Conservation (phyloP, 2,888 invertebrate species). For the Artemia sp. region DNA sequence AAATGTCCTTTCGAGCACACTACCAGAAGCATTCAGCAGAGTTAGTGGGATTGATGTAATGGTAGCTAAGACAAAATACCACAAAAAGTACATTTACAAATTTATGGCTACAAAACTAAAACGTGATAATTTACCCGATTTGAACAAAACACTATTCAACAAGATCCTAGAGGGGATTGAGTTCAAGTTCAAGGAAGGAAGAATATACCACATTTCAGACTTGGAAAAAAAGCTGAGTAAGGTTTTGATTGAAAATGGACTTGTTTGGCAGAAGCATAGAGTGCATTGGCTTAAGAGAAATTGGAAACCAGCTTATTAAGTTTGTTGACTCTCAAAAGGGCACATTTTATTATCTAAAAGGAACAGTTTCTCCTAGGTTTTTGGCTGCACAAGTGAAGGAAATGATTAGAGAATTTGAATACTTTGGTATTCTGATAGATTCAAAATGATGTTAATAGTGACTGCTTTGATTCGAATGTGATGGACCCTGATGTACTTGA, state of each 20-base stretch:
- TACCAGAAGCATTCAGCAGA: background rate
- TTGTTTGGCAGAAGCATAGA: background rate
- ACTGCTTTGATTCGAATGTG: background rate
- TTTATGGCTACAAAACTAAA: background rate
- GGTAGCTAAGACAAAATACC: background rate
- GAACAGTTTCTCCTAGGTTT: too few relatives aligned
- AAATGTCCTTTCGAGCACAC: background rate
- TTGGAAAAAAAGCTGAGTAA: too few relatives aligned
- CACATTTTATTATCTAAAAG: background rate
- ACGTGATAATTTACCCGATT: background rate
- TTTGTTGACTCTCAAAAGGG: background rate
- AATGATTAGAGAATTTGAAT: background rate
- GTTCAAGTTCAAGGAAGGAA: background rate
- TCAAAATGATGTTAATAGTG: background rate
- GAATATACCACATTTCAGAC: too few relatives aligned
- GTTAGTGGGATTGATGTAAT: slow-evolving; percentile 1
- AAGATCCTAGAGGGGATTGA: background rate
- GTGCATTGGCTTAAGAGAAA: background rate
- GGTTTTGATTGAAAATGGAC: too few relatives aligned
- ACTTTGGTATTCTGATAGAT: background rate
- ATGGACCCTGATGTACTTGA: background rate
- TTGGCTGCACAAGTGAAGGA: background rate
- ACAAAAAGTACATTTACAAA: background rate
- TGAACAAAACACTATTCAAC: background rate
- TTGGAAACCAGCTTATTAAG: too few relatives aligned